Evolutionary conservation across 2,888 invertebrate species (phyloP).

Genomic region (Apotomis turbidana): DNA sequence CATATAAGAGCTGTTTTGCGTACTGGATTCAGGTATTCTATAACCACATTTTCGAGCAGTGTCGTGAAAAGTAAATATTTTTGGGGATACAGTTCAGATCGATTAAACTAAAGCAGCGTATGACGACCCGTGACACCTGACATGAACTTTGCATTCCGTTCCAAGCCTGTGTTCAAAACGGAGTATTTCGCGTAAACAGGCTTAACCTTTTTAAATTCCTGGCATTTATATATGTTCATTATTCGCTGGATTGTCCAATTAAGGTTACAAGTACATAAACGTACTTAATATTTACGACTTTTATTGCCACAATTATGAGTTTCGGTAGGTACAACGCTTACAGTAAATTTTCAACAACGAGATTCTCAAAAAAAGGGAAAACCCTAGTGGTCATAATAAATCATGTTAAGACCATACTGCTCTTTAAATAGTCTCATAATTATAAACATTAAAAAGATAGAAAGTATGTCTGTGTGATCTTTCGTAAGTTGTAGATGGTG

Average conservation of each 20-base stretch:
- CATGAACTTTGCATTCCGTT: conserved; percentile 14
- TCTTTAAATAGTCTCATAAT: background rate
- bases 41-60: too few species aligned
- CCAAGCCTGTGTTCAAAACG: background rate
- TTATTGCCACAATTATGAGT: background rate
- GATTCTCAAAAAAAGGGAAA: too few species aligned
- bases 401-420: too few species aligned
- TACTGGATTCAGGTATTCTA: too few species aligned
- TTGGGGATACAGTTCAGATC: background rate
- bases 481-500: background rate
- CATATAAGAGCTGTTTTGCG: too few species aligned
- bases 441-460: background rate
- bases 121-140: conserved; percentile 8
- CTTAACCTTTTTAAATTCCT: conserved; percentile 34
- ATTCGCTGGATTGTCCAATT: conserved; percentile 21
- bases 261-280: background rate
- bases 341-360: too few species aligned
- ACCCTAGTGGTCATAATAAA: too few species aligned
- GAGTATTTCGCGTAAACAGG: background rate
- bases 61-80: too few species aligned
- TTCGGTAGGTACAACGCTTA: too few species aligned
- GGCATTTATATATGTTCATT: conserved; percentile 27
- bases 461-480: background rate
- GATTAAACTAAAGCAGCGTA: conserved; percentile 4
- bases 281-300: too few species aligned